These are phyloP conservation scores for Acromyrmex heyeri DNA, from an alignment of 1,140 invertebrate species.

Conservation along the genomic window DNA sequence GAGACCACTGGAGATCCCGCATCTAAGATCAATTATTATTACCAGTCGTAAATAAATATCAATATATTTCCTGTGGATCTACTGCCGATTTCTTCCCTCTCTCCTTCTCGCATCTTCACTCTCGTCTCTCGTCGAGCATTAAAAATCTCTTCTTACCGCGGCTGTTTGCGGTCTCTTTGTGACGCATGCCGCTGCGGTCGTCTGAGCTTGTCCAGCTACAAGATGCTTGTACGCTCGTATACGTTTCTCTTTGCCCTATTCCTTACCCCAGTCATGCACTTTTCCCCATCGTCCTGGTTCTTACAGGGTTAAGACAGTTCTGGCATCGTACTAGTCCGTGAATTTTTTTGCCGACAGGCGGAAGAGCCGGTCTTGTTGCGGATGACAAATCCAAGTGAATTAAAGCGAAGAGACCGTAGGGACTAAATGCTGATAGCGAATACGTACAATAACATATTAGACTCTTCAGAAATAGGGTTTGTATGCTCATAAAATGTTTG, in stretches of 20 bases:
- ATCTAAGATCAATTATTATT: conserved; percentile 80
- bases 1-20: conserved; percentile 47
- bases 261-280: conserved; percentile 35
- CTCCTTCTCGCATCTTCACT: background rate
- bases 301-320: conserved; percentile 30
- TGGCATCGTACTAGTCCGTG: conserved; percentile 54
- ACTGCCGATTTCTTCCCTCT: conserved; percentile 25
- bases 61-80: conserved; percentile 72
- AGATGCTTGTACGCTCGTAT: conserved; percentile 75
- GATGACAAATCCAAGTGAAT: conserved; percentile 56
- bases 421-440: conserved; percentile 8
- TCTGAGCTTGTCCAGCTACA: conserved; percentile 77
- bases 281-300: background rate
- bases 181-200: conserved; percentile 74
- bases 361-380: conserved; percentile 48
- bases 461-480: conserved; percentile 8
- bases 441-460: background rate
- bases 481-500: background rate
- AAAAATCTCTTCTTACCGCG: conserved; percentile 73
- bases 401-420: conserved; percentile 12
- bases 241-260: conserved; percentile 71
- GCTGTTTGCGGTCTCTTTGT: conserved; percentile 77
- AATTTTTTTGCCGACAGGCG: conserved; percentile 61
- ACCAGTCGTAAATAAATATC: conserved; percentile 81
- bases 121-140: conserved; percentile 57